Base-by-base conservation (phyloP, 2,888 invertebrate genomes). In the Bembecia ichneumoniformis region DNA sequence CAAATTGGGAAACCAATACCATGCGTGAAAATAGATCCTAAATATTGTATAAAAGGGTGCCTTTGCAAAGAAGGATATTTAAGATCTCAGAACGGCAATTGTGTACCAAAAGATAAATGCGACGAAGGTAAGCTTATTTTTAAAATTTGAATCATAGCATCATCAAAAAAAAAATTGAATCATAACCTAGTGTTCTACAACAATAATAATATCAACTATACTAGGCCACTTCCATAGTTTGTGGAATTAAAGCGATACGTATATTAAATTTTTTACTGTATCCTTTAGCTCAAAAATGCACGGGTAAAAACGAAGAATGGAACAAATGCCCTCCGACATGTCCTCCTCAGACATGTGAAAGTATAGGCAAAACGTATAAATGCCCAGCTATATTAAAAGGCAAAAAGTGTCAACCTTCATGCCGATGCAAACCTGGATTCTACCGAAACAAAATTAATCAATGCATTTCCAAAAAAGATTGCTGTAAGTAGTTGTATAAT, bases 401-500 rank as follows among this genome's bases (percentile, higher is more conserved):
- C 16, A 3, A 10, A 15, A 3, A 15, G 35, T 7, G 56, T 54
- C 3, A 48, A 50, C 5, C 50, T 50, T 9, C 58, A 3, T 68
- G 67, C 47, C 28, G 59, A 11, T 66, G 66, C 47, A 15, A 56
- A 11, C 57, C 65, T 14, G 61, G 58, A 3, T 64, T 60, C 43
- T 56, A 63, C 0, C 64, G 62, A 43, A 56, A 65, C 43, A 48
- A 53, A 2, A 35, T 58, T 1, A 58, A 58, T 5, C 28, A 44
- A 3, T 74, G 73, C 47, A 58, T 72, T 13, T 59, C 62, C 1
- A 55, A 47, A 14, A 44, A 55, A 3, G 7, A 63, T 43, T 67
- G 69, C 48, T 64, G 70, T 62, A 59, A 60, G 63, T 62, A 46
- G 9, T 47, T 13, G n/a, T 40, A 11, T 13, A 13, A 40, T 13